phyloP scores from a whole-genome alignment of 2,797 vertebrate genomes.

The Tragopan temminckii region DNA sequence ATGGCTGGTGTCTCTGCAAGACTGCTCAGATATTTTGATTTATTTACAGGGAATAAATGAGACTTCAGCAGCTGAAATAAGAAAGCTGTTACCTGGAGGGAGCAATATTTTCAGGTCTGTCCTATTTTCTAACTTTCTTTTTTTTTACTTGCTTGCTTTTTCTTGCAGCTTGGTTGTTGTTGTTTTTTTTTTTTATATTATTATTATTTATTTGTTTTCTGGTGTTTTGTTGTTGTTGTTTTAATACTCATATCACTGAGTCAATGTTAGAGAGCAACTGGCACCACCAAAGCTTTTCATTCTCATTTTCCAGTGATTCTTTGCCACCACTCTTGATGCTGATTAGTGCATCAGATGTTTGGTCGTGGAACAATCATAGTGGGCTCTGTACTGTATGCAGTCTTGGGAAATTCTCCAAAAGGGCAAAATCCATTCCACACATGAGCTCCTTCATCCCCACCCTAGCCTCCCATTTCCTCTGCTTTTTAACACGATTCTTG shows the following conservation, averaged over 20 bases:
- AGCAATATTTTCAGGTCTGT: not conserved
- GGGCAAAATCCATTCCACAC: conserved; percentile 10
- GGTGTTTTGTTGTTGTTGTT: not conserved
- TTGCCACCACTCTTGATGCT: not conserved
- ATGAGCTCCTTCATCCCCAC: not conserved
- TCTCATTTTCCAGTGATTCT: not conserved
- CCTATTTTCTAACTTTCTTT: not conserved
- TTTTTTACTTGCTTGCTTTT: not conserved
- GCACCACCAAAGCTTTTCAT: not conserved
- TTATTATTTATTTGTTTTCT: not conserved
- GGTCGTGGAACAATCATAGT: conserved; percentile 9
- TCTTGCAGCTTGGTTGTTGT: not conserved
- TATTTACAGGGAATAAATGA: conserved; percentile 23
- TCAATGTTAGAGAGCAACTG: not conserved
- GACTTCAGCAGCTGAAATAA: not conserved
- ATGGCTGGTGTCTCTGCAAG: not conserved
- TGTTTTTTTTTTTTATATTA: not conserved
- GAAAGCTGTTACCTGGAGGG: not conserved
- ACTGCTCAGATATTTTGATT: conserved; percentile 13
- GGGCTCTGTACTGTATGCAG: conserved; percentile 22
- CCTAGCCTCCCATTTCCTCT: not conserved
- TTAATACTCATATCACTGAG: not conserved
- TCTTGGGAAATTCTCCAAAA: conserved; percentile 29
- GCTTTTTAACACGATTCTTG: not conserved
- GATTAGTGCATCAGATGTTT: conserved; percentile 11